Percentiles rank a stretch among this genome's conserved stretches.
Conservation (phyloP, 2,888 invertebrate genomes). For the Coleophora flavipennella region DNA sequence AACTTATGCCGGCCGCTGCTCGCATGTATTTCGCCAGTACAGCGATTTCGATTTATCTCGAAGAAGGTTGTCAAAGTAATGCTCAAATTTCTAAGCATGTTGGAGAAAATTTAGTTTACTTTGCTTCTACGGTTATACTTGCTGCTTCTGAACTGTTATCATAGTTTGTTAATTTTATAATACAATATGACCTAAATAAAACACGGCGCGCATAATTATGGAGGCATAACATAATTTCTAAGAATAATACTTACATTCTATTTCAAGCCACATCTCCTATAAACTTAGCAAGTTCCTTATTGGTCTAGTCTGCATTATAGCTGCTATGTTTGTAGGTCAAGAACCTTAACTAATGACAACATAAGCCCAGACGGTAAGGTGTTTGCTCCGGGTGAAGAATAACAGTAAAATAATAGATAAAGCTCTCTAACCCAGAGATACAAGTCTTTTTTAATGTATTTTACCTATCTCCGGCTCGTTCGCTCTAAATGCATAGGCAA, state of each 20-base stretch:
- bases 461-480: constrained; percentile 52
- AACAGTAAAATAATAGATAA: constrained; percentile 67
- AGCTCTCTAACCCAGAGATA: constrained; percentile 50
- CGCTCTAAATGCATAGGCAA: constrained; percentile 63
- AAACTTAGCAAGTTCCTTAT: not conserved
- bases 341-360: constrained; percentile 62
- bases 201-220: no score
- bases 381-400: constrained; percentile 13
- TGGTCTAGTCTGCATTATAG: not conserved
- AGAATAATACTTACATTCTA: not conserved
- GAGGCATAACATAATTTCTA: no score
- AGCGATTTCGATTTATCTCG: no score
- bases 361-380: not conserved
- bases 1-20: no score
- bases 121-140: no score
- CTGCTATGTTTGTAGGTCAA: constrained; percentile 38
- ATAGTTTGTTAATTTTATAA: no score
- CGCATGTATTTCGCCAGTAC: no score
- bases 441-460: constrained; percentile 43
- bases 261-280: not conserved
- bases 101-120: no score
- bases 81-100: no score
- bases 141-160: no score
- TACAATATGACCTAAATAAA: no score
- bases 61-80: no score